Conservation (phyloP, 2,888 invertebrate species). For the Spisula solida region DNA sequence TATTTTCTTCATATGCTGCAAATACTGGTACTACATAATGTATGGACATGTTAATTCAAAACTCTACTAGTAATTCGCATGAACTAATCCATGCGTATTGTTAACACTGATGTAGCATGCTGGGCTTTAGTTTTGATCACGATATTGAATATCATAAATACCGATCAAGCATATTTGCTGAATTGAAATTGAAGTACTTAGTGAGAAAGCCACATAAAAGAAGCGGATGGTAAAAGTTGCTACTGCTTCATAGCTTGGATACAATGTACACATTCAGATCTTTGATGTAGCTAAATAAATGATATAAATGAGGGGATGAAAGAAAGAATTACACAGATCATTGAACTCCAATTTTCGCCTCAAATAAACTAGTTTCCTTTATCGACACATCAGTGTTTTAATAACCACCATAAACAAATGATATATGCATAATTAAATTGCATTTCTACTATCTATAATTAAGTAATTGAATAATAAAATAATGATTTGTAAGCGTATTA, state of each 20-base stretch:
- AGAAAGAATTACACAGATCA: neutral
- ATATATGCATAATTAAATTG: neutral
- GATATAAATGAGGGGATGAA: neutral
- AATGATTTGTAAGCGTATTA: constrained; percentile 2
- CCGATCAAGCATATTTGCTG: no score
- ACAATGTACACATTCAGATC: neutral
- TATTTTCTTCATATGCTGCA: no score
- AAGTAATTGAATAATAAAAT: constrained; percentile 15
- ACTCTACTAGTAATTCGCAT: no score
- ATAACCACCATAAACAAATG: neutral
- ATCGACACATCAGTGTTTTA: neutral
- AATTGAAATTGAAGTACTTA: no score
- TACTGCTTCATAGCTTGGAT: neutral
- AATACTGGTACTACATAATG: no score
- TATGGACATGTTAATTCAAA: no score
- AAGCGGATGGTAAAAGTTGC: neutral
- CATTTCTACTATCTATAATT: neutral
- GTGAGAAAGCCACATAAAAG: no score
- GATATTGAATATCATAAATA: no score
- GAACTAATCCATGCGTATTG: no score
- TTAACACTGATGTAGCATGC: no score
- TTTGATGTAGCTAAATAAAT: neutral
- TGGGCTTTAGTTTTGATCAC: no score
- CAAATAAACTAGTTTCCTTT: neutral
- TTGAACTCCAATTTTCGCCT: neutral